Percentiles rank a stretch among this genome's conserved stretches.
Conservation (phyloP, 1,140 invertebrate genomes). For the Ephestia elutella region DNA sequence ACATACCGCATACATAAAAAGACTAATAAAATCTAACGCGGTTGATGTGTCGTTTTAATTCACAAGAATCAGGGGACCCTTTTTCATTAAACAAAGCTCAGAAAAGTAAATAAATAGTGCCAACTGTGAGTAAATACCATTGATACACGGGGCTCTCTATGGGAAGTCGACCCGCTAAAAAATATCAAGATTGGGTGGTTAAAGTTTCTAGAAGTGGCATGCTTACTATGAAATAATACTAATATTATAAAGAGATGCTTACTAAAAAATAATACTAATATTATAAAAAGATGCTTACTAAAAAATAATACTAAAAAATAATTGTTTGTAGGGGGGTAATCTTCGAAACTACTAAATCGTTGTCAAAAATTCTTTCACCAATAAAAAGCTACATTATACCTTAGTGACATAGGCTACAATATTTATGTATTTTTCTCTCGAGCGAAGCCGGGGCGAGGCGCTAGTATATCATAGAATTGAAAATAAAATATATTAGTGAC, state of each 20-base stretch:
- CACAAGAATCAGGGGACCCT: constrained; percentile 53
- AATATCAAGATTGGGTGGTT: not conserved
- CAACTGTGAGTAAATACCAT: constrained; percentile 23
- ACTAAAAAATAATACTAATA: not conserved
- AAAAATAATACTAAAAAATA: not conserved
- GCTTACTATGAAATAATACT: not conserved
- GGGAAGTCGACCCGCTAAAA: constrained; percentile 22
- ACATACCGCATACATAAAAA: constrained; percentile 14
- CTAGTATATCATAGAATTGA: too few relatives aligned
- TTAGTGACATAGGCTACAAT: too few relatives aligned
- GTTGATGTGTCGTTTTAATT: constrained; percentile 46
- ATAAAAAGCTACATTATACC: too few relatives aligned
- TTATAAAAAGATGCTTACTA: not conserved
- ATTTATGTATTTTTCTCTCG: too few relatives aligned
- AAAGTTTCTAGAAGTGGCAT: not conserved
- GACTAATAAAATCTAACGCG: constrained; percentile 16
- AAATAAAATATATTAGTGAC: too few relatives aligned
- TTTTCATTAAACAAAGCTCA: constrained; percentile 58
- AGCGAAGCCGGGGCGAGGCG: too few relatives aligned
- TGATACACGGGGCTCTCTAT: constrained; percentile 44
- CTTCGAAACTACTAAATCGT: too few relatives aligned
- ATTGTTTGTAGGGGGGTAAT: too few relatives aligned
- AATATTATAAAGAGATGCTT: not conserved
- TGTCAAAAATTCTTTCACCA: too few relatives aligned
- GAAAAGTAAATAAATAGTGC: constrained; percentile 62